Base-by-base conservation (phyloP, 92 coral and sea anemone species). In the Hydrozoanthus gracilis region DNA sequence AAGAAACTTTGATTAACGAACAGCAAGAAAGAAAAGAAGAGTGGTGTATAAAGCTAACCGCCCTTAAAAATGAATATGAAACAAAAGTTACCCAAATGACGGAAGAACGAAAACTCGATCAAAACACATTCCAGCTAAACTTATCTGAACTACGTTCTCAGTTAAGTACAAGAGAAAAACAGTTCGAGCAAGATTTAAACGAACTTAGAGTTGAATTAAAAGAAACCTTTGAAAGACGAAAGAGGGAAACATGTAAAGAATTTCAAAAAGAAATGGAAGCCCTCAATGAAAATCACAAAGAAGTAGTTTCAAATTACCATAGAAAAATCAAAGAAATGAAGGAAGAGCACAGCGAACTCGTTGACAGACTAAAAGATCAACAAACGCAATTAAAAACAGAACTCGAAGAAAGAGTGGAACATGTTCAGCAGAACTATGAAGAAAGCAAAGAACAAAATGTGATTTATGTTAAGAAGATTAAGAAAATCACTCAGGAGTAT, bases 231-330 rank as follows among this genome's bases (percentile, higher is more conserved):
- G 82, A 77, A 11, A 17, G 12, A 12, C 67, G 56, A 18, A 77
- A 56, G 6, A n/a, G 39, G 15, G 68, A 56, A 18, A 35, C 56
- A 4, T 5, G 47, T 56, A 17, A 12, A 11, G 69, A 54, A 4
- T 77, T 27, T 12, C 58, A 35, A 12, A 56, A 54, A 77, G 69
- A 77, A 52, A 77, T 20, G n/a, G 82, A 77, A 55, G 3, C n/a
- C n/a, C 18, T 54, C n/a, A 77, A 77, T 16, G 15, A 77, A 56
- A 77, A 77, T 11, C 82, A 77, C 69, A 77, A 44, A 44, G 66
- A 50, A 17, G 6, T 55, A 5, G 35, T 55, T 5, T n/a, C 6
- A 55, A 62, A 77, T 8, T 35, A 54, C 51, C 66, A 77, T 54
- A 55, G 18, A 3, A 39, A 35, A 14, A 55, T 77, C 49, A 39